Percentiles rank a stretch among this genome's conserved stretches.
Evolutionary conservation across 2,888 invertebrate genomes (phyloP).

Genomic region (Cheilosia vulpina): DNA sequence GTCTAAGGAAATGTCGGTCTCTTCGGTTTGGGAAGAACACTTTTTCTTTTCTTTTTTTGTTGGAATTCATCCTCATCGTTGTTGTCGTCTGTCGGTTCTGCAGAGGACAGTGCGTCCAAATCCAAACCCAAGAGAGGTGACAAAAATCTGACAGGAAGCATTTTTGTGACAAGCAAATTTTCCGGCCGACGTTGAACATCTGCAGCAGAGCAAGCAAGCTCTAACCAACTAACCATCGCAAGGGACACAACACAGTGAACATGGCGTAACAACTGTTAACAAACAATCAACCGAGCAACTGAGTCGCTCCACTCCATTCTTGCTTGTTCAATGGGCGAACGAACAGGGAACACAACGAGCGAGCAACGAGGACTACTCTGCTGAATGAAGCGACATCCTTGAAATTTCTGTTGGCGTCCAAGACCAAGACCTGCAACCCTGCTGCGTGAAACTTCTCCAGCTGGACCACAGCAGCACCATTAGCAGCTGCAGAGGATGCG

Average conservation of each 20-base stretch:
- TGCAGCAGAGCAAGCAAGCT: conserved; percentile 26
- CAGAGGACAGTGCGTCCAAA: conserved; percentile 13
- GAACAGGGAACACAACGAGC: conserved; percentile 25
- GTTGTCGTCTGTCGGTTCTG: background rate
- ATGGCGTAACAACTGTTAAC: conserved; percentile 64
- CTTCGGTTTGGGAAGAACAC: background rate
- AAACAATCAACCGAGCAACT: conserved; percentile 45
- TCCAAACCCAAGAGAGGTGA: conserved; percentile 34
- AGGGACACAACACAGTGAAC: conserved; percentile 62
- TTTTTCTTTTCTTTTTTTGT: conserved; percentile 1
- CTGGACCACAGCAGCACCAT: conserved; percentile 64
- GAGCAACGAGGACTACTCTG: background rate
- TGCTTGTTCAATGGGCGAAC: conserved; percentile 43
- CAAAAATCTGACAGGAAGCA: conserved; percentile 81
- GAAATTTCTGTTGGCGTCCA: conserved; percentile 37
- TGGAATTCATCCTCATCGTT: background rate
- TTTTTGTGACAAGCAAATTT: conserved; percentile 83
- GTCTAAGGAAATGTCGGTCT: conserved; percentile 62
- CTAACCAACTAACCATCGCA: conserved; percentile 60
- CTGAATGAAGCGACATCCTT: conserved; percentile 30
- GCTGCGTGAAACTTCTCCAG: conserved; percentile 47
- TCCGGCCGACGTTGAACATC: conserved; percentile 76
- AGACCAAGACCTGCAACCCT: conserved; percentile 42
- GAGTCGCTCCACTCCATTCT: conserved; percentile 22
- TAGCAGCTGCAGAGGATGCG: conserved; percentile 56